A percentile compares a stretch with the other conserved stretches of the same genome.
Conservation (phyloP, 2,113 vertebrate genomes). For the Isichthys henryi region DNA sequence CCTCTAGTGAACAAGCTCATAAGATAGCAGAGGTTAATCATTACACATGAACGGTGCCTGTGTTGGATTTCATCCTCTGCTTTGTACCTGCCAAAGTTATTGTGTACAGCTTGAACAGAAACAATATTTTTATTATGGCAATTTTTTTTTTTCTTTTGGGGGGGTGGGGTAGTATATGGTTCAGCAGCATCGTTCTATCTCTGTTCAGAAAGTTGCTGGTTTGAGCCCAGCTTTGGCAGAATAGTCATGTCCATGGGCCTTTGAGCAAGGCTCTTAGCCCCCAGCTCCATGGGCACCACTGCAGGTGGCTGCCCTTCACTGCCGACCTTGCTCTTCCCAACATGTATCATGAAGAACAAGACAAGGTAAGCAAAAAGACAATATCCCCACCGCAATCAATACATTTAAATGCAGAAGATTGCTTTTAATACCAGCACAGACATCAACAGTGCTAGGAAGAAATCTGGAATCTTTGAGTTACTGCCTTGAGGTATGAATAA, state of each 20-base stretch:
- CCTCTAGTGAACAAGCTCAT: slow-evolving; percentile 4
- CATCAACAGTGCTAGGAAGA: not conserved
- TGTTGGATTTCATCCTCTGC: not conserved
- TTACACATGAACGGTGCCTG: not conserved
- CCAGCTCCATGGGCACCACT: not conserved
- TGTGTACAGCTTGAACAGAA: not conserved
- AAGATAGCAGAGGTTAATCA: slow-evolving; percentile 24
- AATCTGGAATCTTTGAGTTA: not conserved
- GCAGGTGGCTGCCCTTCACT: not conserved
- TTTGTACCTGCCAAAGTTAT: not conserved
- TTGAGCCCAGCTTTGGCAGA: not conserved
- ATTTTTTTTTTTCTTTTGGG: not conserved
- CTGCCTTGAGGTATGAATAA: not conserved
- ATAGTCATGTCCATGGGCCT: not conserved
- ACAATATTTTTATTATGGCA: not conserved
- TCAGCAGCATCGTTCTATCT: too few species aligned
- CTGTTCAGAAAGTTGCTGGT: not conserved
- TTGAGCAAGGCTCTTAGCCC: not conserved
- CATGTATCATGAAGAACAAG: not conserved
- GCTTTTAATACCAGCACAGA: not conserved
- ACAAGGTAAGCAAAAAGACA: not conserved
- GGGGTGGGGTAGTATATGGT: not conserved
- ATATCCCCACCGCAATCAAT: not conserved
- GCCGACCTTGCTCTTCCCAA: not conserved
- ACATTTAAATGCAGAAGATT: not conserved